Base-by-base conservation (phyloP, 1,140 invertebrate species). In the Megathymus violae region DNA sequence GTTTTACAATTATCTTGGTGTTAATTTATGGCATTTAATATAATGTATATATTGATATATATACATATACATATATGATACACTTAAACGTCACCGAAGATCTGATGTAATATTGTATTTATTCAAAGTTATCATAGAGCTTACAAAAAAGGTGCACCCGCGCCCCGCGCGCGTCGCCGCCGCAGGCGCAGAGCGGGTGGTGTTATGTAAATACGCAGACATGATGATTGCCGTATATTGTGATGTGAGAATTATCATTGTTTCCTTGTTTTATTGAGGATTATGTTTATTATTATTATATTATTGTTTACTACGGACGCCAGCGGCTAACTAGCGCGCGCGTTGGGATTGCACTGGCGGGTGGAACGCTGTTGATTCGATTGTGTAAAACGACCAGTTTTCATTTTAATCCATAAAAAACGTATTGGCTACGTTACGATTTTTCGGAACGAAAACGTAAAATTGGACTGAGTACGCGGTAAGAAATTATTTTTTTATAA, bases 281-380 rank as follows among this genome's bases (percentile, higher is more conserved):
- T 56, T 40, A 41, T 41, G 38, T 54, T 43, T 56, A 56, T 56
- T n/a, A n/a, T n/a, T n/a, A n/a, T n/a, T n/a, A n/a, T 56, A 43
- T 44, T 56, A 56, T 38, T 31, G 11, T 56, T 31, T 11, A 56
- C 15, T 56, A n/a, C 22, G 40, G 22, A 9, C 3, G 40, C 40
- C 31, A 34, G 51, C 13, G 3, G 44, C 25, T 43, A 27, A 9
- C 13, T 41, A n/a, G n/a, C n/a, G 43, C 31, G 25, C 40, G 13
- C 22, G 13, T 43, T 44, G 17, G 27, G 10, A 38, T 36, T 50
- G n/a, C 13, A 36, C 38, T 51, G 25, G 11, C 14, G 4, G 14
- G 22, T 31, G 14, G 25, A 25, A n/a, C 31, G 27, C n/a, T n/a
- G n/a, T n/a, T n/a, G n/a, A n/a, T n/a, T n/a, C n/a, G n/a, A n/a